Base-by-base conservation (phyloP, 2,888 invertebrate genomes). In the Eristalis arbustorum region DNA sequence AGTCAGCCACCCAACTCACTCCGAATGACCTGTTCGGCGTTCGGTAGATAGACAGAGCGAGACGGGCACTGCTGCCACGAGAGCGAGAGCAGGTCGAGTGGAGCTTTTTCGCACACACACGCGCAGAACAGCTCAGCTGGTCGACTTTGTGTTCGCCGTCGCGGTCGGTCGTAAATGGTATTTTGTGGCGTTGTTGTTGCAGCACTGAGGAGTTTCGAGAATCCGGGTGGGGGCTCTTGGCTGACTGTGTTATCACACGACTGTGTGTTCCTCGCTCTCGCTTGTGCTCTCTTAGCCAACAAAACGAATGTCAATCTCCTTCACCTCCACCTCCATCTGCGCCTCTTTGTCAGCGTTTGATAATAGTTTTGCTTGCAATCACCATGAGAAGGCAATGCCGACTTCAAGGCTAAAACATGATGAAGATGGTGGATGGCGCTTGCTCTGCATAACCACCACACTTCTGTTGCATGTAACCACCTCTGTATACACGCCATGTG, bases 371-470 rank as follows among this genome's bases (percentile, higher is more conserved):
- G 73, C 72, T 84, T 79, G 57, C 25, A 78, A 74, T 81, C 76
- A 73, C 28, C 61, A 56, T 64, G 68, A 59, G 69, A 72, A 73
- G 63, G 80, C 76, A 71, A 67, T 42, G 59, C 34, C 69, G 69
- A 81, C 73, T 85, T 77, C 84, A 85, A 77, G 84, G 84, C 84
- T 81, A 69, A 77, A 77, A 73, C 77, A 81, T 81, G 73, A 59
- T 66, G 49, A 49, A 49, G 80, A 75, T 76, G 76, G 62, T 71
- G n/a, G n/a, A n/a, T n/a, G 73, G 59, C 49, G 59, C 71, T 76
- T 40, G 31, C 37, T 64, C 18, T 49, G 49, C 49, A 49, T 10
- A 49, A 49, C 5, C 18, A 8, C 1, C n/a, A n/a, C 49, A 18
- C 18, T 22, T n/a, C 8, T 18, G 18, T 49, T 49, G 49, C 49